Evolutionary conservation across 1,140 invertebrate genomes (phyloP).

Genomic region (Pseudomyrmex cubaensis): DNA sequence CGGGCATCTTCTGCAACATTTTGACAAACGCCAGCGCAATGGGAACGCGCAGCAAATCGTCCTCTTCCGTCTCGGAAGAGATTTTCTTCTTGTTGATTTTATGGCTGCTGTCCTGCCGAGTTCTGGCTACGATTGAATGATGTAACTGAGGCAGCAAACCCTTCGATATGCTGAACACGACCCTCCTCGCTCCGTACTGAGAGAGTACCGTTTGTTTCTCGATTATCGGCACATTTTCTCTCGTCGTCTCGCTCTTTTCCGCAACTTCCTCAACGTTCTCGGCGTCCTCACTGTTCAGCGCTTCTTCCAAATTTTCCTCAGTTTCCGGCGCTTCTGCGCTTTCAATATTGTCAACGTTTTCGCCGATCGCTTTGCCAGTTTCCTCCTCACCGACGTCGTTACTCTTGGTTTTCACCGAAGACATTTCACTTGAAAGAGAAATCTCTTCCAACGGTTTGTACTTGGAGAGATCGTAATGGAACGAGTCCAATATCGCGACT

Average conservation of each 20-base stretch:
- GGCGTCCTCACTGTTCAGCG: constrained; percentile 68
- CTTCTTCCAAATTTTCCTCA: constrained; percentile 79
- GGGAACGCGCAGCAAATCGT: constrained; percentile 95
- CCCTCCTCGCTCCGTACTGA: constrained; percentile 89
- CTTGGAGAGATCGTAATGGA: constrained; percentile 95
- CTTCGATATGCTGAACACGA: constrained; percentile 87
- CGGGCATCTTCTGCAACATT: constrained; percentile 94
- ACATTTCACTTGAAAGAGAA: constrained; percentile 5
- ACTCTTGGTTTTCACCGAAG: background rate
- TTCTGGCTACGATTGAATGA: constrained; percentile 89
- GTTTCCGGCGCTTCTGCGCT: constrained; percentile 61
- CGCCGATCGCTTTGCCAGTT: constrained; percentile 71
- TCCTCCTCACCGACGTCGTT: constrained; percentile 66
- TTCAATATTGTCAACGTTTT: constrained; percentile 74
- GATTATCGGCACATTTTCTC: constrained; percentile 81
- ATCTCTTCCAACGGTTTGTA: constrained; percentile 73
- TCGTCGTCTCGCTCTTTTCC: constrained; percentile 66
- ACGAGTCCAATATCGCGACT: constrained; percentile 94
- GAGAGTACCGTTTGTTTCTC: constrained; percentile 87
- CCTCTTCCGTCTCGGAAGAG: constrained; percentile 90
- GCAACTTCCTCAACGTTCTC: constrained; percentile 72
- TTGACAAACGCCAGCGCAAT: constrained; percentile 97
- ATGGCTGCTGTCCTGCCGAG: constrained; percentile 91
- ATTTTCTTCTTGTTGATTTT: constrained; percentile 91
- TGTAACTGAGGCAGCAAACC: constrained; percentile 89